These are phyloP conservation scores for Lepidotrigona ventralis DNA, from an alignment of 1,140 invertebrate genomes.

Conservation along the genomic window DNA sequence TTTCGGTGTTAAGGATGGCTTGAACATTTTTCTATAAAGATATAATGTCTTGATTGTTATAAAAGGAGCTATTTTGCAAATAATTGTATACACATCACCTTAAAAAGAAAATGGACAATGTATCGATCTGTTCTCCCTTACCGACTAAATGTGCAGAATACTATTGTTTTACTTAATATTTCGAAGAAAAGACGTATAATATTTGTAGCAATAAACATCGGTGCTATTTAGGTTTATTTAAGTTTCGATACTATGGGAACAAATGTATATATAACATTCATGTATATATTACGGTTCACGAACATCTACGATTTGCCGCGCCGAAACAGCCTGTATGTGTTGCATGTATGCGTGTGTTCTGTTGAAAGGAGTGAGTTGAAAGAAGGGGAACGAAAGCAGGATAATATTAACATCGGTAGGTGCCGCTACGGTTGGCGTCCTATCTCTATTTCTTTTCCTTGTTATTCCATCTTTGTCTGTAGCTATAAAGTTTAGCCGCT, in stretches of 20 bases:
- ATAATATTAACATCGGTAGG: slow-evolving; percentile 58
- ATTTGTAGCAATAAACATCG: not conserved
- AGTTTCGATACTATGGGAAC: slow-evolving; percentile 10
- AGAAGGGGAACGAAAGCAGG: slow-evolving; percentile 32
- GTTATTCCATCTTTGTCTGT: slow-evolving; percentile 45
- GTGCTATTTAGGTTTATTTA: slow-evolving; percentile 22
- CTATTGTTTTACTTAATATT: not conserved
- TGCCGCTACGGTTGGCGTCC: slow-evolving; percentile 71
- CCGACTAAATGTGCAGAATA: slow-evolving; percentile 40
- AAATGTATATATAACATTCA: slow-evolving; percentile 3
- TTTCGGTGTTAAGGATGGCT: not conserved
- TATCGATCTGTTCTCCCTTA: slow-evolving; percentile 74
- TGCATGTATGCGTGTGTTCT: slow-evolving; percentile 31
- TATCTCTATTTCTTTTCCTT: slow-evolving; percentile 69
- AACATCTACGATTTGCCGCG: slow-evolving; percentile 67
- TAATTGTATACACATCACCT: slow-evolving; percentile 40
- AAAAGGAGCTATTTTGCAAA: slow-evolving; percentile 1
- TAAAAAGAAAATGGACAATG: slow-evolving; percentile 73
- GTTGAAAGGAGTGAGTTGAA: slow-evolving; percentile 23
- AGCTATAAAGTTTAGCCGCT: slow-evolving; percentile 40
- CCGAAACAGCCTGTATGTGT: slow-evolving; percentile 53
- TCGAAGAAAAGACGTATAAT: not conserved
- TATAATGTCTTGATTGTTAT: not conserved
- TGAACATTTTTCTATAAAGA: not conserved
- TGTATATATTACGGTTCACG: slow-evolving; percentile 54